Conservation (phyloP, 2,797 vertebrate genomes). For the Hapalemur alaotrensis region DNA sequence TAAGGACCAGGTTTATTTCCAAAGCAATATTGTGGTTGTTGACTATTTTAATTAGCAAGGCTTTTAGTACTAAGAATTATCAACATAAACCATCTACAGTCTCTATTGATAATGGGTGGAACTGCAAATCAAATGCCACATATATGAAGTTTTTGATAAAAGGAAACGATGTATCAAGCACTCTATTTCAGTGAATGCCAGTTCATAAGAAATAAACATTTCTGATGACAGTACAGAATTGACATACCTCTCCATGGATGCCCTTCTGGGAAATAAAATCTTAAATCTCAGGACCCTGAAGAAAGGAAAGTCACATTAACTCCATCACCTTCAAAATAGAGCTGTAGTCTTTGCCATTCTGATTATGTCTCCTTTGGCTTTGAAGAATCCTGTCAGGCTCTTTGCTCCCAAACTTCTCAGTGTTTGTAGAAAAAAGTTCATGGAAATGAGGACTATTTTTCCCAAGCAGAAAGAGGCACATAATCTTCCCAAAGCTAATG, state of each 20-base stretch:
- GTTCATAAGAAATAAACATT: constrained; percentile 22
- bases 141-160: neutral
- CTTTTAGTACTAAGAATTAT: neutral
- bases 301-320: constrained; percentile 38
- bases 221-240: neutral
- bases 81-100: neutral
- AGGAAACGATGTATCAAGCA: neutral
- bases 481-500: neutral
- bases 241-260: neutral
- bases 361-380: neutral
- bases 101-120: neutral
- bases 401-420: neutral
- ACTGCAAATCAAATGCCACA: neutral
- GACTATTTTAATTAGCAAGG: constrained; percentile 19
- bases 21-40: neutral
- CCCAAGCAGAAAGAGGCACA: neutral
- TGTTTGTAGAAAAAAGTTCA: constrained; percentile 20
- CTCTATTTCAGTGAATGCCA: neutral
- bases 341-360: neutral
- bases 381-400: neutral
- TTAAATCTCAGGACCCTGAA: neutral
- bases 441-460: neutral
- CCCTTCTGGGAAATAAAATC: neutral
- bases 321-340: neutral
- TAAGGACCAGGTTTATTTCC: neutral